These are phyloP conservation scores for Eciton burchellii DNA, from an alignment of 1,140 invertebrate species.

Conservation along the genomic window DNA sequence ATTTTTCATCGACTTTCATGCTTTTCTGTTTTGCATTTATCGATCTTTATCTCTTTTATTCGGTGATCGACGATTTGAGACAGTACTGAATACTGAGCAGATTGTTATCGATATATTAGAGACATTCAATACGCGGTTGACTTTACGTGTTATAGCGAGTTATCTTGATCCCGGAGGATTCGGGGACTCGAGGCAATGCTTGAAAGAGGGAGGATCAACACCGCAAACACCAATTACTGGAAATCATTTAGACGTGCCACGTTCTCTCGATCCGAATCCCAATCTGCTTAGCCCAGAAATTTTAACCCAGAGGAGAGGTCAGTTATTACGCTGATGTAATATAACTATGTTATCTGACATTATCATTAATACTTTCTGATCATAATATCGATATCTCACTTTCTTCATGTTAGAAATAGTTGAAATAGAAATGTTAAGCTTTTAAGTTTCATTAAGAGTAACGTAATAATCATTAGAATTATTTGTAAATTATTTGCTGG, in stretches of 20 bases:
- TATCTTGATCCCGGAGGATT: conserved; percentile 85
- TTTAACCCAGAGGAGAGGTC: conserved; percentile 91
- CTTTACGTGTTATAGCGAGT: conserved; percentile 79
- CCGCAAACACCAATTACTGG: conserved; percentile 88
- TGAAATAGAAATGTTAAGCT: neutral
- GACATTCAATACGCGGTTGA: conserved; percentile 27
- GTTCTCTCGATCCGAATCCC: conserved; percentile 89
- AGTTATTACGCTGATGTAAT: conserved; percentile 35
- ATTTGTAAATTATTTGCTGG: no score
- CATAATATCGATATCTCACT: neutral
- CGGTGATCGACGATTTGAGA: neutral
- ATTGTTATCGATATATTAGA: neutral
- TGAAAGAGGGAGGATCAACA: conserved; percentile 88
- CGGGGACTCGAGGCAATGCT: conserved; percentile 87
- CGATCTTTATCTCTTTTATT: neutral
- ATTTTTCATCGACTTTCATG: neutral
- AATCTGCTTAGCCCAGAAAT: conserved; percentile 93
- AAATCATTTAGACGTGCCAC: conserved; percentile 92
- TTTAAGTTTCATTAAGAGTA: neutral
- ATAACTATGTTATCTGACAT: neutral
- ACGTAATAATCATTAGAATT: no score
- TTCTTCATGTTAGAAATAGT: conserved; percentile 15
- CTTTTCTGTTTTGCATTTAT: neutral
- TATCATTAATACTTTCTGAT: neutral
- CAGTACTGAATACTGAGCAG: neutral